These are phyloP conservation scores for Synanthedon formicaeformis DNA, from an alignment of 2,888 invertebrate genomes.

Conservation along the genomic window DNA sequence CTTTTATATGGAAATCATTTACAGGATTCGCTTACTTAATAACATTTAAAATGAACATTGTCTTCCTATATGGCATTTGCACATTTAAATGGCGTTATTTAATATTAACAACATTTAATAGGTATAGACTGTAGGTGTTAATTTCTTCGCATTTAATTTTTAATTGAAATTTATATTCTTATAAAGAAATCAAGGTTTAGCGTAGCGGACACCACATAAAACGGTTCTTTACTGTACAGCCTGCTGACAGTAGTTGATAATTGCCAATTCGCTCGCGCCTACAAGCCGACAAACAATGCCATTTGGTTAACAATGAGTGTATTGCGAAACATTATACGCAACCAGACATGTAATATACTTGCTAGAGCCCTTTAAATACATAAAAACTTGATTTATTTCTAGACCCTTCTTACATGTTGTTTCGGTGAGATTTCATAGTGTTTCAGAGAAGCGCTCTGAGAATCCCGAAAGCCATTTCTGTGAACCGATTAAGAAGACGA, in stretches of 20 bases:
- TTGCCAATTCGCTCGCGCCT: not conserved
- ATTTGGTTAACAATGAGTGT: not conserved
- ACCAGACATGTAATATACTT: not conserved
- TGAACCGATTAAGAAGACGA: too few relatives aligned
- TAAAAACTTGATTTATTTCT: too few relatives aligned
- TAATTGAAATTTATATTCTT: not conserved
- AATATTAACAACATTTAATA: not conserved
- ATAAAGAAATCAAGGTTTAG: too few relatives aligned
- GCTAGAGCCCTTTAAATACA: not conserved
- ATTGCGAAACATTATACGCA: constrained; percentile 1
- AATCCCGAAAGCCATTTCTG: too few relatives aligned
- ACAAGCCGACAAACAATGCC: not conserved
- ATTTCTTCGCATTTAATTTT: not conserved
- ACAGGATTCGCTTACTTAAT: not conserved
- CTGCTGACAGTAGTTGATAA: not conserved
- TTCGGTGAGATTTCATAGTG: too few relatives aligned
- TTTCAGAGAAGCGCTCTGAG: too few relatives aligned
- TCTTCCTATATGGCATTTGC: not conserved
- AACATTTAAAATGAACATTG: not conserved
- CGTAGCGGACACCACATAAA: too few relatives aligned
- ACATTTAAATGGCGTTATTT: not conserved
- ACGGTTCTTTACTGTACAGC: too few relatives aligned
- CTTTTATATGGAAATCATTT: not conserved
- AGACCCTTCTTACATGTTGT: too few relatives aligned
- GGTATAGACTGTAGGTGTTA: not conserved